These are phyloP conservation scores for Poecilia picta DNA, from an alignment of 2,797 vertebrate genomes.

Conservation along the genomic window DNA sequence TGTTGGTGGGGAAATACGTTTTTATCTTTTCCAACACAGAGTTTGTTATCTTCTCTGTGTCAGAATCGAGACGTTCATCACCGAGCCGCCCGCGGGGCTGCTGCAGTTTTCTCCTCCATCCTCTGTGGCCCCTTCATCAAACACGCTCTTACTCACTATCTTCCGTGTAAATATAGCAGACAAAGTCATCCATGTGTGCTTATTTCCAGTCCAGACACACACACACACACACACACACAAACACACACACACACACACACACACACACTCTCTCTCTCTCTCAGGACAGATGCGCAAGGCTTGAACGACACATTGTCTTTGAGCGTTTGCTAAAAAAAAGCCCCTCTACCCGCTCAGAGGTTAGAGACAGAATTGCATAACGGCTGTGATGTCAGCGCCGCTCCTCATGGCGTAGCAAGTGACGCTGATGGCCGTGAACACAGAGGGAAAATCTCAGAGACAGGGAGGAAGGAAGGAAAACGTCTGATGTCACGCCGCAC, in stretches of 20 bases:
- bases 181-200: slow-evolving; percentile 36
- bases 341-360: background rate
- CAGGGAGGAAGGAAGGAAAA: slow-evolving; percentile 17
- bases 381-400: slow-evolving; percentile 71
- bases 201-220: slow-evolving; percentile 7
- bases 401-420: slow-evolving; percentile 67
- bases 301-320: slow-evolving; percentile 54
- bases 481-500: background rate
- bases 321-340: slow-evolving; percentile 64
- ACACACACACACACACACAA: background rate
- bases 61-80: slow-evolving; percentile 34
- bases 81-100: slow-evolving; percentile 43
- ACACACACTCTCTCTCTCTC: slow-evolving; percentile 6
- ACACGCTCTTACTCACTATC: slow-evolving; percentile 17
- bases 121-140: slow-evolving; percentile 25
- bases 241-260: background rate
- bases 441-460: slow-evolving; percentile 4
- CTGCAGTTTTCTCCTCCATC: slow-evolving; percentile 41
- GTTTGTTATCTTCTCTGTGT: slow-evolving; percentile 25
- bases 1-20: background rate
- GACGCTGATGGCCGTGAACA: slow-evolving; percentile 36
- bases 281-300: slow-evolving; percentile 53
- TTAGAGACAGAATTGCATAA: slow-evolving; percentile 66
- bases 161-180: slow-evolving; percentile 44
- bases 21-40: background rate